Conservation (phyloP, 1,140 invertebrate genomes). For the Neodiprion pinetum region DNA sequence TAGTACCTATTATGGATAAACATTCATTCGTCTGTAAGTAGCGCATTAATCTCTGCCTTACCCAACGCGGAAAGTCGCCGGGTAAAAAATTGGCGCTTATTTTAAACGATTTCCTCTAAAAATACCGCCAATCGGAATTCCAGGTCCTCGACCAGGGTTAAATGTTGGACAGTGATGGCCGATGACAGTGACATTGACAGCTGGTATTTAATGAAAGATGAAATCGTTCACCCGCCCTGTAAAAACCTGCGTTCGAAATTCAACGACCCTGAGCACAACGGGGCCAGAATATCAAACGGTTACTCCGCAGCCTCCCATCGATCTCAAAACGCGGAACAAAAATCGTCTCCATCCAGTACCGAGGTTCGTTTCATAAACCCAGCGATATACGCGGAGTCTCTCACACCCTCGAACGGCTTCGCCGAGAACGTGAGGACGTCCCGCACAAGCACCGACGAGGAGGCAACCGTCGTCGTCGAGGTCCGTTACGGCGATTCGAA, state of each 20-base stretch:
- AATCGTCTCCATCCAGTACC: conserved; percentile 21
- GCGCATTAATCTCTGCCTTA: not conserved
- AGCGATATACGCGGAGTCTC: conserved; percentile 38
- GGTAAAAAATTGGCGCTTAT: not conserved
- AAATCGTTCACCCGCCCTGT: not conserved
- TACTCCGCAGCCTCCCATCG: too few species aligned
- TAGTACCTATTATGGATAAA: conserved; percentile 18
- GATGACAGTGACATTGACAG: conserved; percentile 37
- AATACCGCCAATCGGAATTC: conserved; percentile 13
- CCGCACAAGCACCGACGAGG: not conserved
- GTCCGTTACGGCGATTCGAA: conserved; percentile 12
- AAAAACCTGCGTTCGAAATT: not conserved
- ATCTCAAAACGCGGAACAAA: not conserved
- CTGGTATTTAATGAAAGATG: conserved; percentile 18
- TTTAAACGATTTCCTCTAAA: conserved; percentile 1
- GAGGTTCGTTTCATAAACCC: conserved; percentile 42
- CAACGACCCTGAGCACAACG: not conserved
- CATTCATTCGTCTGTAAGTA: conserved; percentile 18
- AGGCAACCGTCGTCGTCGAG: not conserved
- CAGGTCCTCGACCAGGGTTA: conserved; percentile 32
- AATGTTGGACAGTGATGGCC: conserved; percentile 29
- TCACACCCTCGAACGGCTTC: conserved; percentile 17
- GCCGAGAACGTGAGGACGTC: not conserved
- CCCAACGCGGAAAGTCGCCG: too few species aligned
- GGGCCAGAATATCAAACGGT: not conserved